A percentile compares a stretch with the other conserved stretches of the same genome.
Conservation (phyloP, 2,797 vertebrate species). For the Pipistrellus pygmaeus region DNA sequence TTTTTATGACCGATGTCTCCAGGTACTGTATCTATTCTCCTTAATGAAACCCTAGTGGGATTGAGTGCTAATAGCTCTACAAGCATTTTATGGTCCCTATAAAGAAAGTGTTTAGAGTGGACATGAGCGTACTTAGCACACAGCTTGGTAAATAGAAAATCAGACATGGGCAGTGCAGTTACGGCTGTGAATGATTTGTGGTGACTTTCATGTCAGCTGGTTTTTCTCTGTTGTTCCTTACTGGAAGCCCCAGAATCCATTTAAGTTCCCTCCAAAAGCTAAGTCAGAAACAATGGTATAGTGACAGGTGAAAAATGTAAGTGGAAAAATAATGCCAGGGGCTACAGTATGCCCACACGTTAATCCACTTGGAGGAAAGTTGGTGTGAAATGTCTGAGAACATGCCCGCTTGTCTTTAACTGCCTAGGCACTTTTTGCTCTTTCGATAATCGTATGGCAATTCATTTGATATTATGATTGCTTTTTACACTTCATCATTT, state of each 20-base stretch:
- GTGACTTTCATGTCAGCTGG: conserved; percentile 48
- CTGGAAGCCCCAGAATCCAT: conserved; percentile 61
- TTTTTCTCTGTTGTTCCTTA: conserved; percentile 60
- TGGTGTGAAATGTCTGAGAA: not conserved
- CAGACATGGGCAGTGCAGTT: conserved; percentile 22
- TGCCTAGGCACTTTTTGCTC: not conserved
- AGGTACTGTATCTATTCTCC: conserved; percentile 68
- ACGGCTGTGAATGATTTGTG: conserved; percentile 60
- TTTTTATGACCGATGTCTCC: conserved; percentile 76
- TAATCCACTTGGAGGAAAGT: conserved; percentile 65
- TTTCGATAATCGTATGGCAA: not conserved
- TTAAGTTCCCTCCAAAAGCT: conserved; percentile 76
- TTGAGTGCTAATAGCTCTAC: conserved; percentile 80
- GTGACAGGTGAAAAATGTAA: conserved; percentile 74
- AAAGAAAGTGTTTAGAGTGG: conserved; percentile 62
- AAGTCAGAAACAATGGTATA: conserved; percentile 70
- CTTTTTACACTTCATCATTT: not conserved
- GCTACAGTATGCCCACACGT: not conserved
- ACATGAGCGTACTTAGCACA: conserved; percentile 63
- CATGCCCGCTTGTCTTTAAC: not conserved
- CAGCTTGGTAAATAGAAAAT: conserved; percentile 64
- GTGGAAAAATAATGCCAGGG: conserved; percentile 38
- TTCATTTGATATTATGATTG: not conserved
- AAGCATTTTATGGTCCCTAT: conserved; percentile 72
- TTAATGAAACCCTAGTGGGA: conserved; percentile 76